These are phyloP conservation scores for Bombus impatiens DNA, from an alignment of 1,140 invertebrate species.

Conservation along the genomic window DNA sequence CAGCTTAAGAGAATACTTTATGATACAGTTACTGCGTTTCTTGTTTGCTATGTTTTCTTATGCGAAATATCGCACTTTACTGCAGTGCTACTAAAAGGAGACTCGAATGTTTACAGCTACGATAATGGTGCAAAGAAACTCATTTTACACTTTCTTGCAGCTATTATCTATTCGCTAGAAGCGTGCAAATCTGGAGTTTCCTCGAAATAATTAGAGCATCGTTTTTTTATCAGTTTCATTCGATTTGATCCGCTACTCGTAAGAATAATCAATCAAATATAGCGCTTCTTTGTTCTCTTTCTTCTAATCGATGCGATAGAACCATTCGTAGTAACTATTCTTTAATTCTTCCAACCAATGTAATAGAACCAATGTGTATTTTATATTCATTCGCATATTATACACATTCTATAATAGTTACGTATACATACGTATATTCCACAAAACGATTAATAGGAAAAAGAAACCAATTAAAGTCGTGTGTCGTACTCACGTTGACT, in stretches of 20 bases:
- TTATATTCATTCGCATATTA: too few species aligned
- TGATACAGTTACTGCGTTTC: not conserved
- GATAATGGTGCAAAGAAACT: not conserved
- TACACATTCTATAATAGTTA: not conserved
- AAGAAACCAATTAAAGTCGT: conserved; percentile 19
- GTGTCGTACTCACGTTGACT: conserved; percentile 95
- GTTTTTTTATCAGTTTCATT: too few species aligned
- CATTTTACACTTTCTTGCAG: not conserved
- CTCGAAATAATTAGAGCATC: too few species aligned
- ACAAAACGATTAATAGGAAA: conserved; percentile 21
- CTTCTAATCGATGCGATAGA: not conserved
- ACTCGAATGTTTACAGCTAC: not conserved
- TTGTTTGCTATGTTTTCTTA: not conserved
- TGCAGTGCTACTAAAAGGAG: not conserved
- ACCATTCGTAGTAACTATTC: too few species aligned
- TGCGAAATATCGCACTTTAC: too few species aligned
- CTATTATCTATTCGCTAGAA: not conserved
- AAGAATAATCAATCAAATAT: too few species aligned
- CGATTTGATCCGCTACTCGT: not conserved
- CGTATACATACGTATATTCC: not conserved
- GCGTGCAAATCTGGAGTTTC: too few species aligned
- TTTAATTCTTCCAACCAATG: not conserved
- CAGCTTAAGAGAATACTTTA: not conserved
- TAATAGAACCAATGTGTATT: too few species aligned
- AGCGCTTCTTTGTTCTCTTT: not conserved